These are phyloP conservation scores for Scelioninae gen. 2 DNA, from an alignment of 2,888 invertebrate species.

Conservation along the genomic window DNA sequence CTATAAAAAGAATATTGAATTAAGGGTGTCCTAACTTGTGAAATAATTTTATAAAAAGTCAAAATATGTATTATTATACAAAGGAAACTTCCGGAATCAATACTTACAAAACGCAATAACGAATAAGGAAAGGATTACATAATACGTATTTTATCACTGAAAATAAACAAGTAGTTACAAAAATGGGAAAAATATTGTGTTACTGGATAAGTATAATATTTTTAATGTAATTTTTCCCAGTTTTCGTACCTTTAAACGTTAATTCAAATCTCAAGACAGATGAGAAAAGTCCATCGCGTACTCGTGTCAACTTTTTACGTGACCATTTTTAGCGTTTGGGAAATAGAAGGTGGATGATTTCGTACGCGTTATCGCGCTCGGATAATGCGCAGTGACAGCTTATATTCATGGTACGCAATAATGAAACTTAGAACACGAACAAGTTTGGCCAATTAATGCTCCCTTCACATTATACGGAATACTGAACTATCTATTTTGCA, in stretches of 20 bases:
- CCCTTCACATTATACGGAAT: slow-evolving; percentile 16
- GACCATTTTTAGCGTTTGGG: slow-evolving; percentile 33
- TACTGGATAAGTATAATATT: too few species aligned
- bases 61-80: neutral
- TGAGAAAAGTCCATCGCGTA: slow-evolving; percentile 41
- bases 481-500: slow-evolving; percentile 30
- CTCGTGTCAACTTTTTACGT: slow-evolving; percentile 45
- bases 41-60: slow-evolving; percentile 2
- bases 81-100: too few species aligned
- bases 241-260: too few species aligned
- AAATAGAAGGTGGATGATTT: slow-evolving; percentile 24
- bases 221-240: too few species aligned
- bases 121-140: too few species aligned
- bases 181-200: too few species aligned
- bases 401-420: slow-evolving; percentile 8
- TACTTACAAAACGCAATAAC: too few species aligned
- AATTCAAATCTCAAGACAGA: slow-evolving; percentile 18
- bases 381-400: slow-evolving; percentile 23
- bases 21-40: slow-evolving; percentile 8
- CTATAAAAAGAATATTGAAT: slow-evolving; percentile 51
- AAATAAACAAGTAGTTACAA: too few species aligned
- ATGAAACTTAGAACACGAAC: slow-evolving; percentile 28
- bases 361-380: slow-evolving; percentile 1
- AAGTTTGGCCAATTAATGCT: slow-evolving; percentile 33
- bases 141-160: too few species aligned